Percentiles rank a stretch among this genome's conserved stretches.
These are phyloP conservation scores for Trissolcus basalis DNA, from an alignment of 1,140 invertebrate genomes.

Conservation along the genomic window DNA sequence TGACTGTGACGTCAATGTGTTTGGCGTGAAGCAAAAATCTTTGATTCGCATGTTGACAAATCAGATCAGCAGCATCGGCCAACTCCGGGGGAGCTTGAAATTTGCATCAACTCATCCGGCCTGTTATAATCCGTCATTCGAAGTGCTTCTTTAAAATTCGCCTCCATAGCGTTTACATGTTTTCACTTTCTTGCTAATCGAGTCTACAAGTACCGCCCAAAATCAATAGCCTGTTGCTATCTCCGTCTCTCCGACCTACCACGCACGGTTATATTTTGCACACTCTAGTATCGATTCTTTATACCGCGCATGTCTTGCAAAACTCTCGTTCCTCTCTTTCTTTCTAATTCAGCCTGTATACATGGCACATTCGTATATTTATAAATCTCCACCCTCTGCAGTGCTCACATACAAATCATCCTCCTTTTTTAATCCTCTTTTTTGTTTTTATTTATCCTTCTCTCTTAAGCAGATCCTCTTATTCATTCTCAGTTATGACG, in stretches of 20 bases:
- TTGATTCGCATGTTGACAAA: too few relatives aligned
- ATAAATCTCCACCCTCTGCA: slow-evolving; percentile 21
- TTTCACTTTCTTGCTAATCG: slow-evolving; percentile 52
- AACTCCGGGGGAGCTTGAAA: background rate
- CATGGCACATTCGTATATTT: background rate
- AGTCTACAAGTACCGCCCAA: slow-evolving; percentile 21
- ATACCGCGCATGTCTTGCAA: slow-evolving; percentile 65
- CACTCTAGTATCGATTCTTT: slow-evolving; percentile 64
- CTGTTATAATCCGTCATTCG: slow-evolving; percentile 28
- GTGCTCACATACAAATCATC: slow-evolving; percentile 31
- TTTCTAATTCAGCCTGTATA: slow-evolving; percentile 1
- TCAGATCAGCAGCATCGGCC: too few relatives aligned
- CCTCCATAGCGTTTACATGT: slow-evolving; percentile 37
- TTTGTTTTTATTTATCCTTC: background rate
- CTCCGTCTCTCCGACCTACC: slow-evolving; percentile 2
- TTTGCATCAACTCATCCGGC: slow-evolving; percentile 18
- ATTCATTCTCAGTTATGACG: background rate
- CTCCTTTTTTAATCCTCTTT: slow-evolving; percentile 21
- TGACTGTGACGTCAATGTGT: background rate
- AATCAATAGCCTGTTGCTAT: slow-evolving; percentile 40
- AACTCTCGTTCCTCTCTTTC: slow-evolving; percentile 43
- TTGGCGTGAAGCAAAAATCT: too few relatives aligned
- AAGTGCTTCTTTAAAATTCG: slow-evolving; percentile 37
- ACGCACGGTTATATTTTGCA: slow-evolving; percentile 10
- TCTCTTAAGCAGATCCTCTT: background rate